Evolutionary conservation across 1,140 invertebrate genomes (phyloP), one percentile per base, ranked within the genome.

Genomic region (Eubasilissa regina): DNA sequence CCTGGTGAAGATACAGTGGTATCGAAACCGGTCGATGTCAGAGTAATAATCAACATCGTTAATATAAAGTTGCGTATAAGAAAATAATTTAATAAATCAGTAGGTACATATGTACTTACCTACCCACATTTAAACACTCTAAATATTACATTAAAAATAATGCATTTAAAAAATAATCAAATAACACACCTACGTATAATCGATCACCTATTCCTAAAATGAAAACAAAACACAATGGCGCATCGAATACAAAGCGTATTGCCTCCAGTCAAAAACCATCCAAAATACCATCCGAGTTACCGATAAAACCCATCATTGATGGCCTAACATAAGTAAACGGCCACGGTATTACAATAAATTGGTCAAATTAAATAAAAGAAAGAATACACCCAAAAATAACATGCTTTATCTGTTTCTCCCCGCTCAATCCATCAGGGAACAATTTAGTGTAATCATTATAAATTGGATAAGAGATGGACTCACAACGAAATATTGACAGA

Each of bases 281-380:
- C 64, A 56, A 81, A 75, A 74, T n/a, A 21, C 75, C 45, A 53
- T 74, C 74, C 74, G 60, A 72, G 77, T 64, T 73, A 68, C 80
- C 80, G 77, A 82, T 82, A 82, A 79, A 77, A 79, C 77, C 80
- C 80, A 79, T 82, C 80, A 82, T 79, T 77, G 77, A 79, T 79
- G 45, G 66, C 56, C 77, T 44, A 21, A 68, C 60, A 64, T 77
- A 82, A 82, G 80, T 79, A 82, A 82, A 82, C 75, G 80, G 78
- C 53, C 70, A 77, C 73, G 77, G n/a, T 70, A 81, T 82, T 79
- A 82, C 81, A 43, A 82, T 78, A 82, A 82, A 82, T 82, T 82
- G 81, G 78, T 78, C 81, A 82, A 82, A 82, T 82, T 82, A 82
- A 82, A 82, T 82, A 82, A 82, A 82, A 80, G 81, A 82, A 82